Base-by-base conservation (phyloP, 2,888 invertebrate species). In the Salpingus planirostris region DNA sequence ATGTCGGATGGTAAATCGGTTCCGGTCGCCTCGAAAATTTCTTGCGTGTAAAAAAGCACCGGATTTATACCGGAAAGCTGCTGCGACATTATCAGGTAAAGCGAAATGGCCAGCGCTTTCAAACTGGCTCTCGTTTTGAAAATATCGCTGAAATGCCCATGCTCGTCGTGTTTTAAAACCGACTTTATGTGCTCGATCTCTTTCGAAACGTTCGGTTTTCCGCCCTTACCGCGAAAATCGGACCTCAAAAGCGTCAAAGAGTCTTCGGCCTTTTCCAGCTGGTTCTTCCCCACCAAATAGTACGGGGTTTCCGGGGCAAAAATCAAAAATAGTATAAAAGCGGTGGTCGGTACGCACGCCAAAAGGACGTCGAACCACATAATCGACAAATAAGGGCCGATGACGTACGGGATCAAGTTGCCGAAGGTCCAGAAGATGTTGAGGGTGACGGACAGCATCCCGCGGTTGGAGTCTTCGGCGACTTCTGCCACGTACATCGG, bases 401-500 rank as follows among this genome's bases (percentile, higher is more conserved):
- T 18, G 21, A 18, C 24, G 24, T 36, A 36, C 5, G 36, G 28
- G 1, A 36, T 5, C 11, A 36, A 27, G 13, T 31, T 31, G 6
- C 36, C 36, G 24, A 36, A 28, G 12, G 36, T 31, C 36, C 36
- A 36, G 13, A 36, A 36, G 11, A 31, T 31, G 13, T 31, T 31
- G 5, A 36, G 21, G 4, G 36, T 36, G 11, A 89, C 82, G 2
- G 89, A 89, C 0, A 91, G 66, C 0, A 83, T 77, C 0, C 91
- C 91, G 42, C 92, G 70, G 8, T 80, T 74, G 14, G 80, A 77
- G 36, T 81, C 78, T 67, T 85, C 80, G 3, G 88, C 75, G 24
- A 89, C 82, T 64, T 92, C 91, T 22, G 86, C 85, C 36, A 89
- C 76, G 64, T 91, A 92, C 74, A 89, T 84, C 0, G 91, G 88